Evolutionary conservation across 1,140 invertebrate genomes (phyloP).

Genomic region (Fopius arisanus): DNA sequence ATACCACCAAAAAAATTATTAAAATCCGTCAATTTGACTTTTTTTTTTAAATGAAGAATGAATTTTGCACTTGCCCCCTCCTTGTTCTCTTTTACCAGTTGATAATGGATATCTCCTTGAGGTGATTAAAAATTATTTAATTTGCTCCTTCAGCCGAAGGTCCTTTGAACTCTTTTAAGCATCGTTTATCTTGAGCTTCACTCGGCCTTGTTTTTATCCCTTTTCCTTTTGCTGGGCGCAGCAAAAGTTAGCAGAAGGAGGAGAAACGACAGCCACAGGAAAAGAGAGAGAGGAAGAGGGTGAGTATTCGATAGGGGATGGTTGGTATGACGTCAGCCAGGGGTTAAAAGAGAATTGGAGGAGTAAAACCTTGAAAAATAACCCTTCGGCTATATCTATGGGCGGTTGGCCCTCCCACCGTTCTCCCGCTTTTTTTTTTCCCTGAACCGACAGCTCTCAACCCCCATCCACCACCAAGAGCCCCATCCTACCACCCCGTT

Average conservation of each 20-base stretch:
- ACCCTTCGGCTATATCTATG: conserved; percentile 47
- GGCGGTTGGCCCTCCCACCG: conserved; percentile 37
- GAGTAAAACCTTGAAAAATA: conserved; percentile 54
- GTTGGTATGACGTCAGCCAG: conserved; percentile 40
- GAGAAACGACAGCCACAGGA: background rate
- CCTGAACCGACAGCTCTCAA: conserved; percentile 25
- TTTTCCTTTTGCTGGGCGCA: background rate
- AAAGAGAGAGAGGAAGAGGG: background rate
- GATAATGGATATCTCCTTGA: background rate
- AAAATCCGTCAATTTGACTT: no score
- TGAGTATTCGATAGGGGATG: background rate
- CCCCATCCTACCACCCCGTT: no score
- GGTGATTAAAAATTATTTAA: conserved; percentile 26
- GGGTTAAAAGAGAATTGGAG: conserved; percentile 34
- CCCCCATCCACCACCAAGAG: conserved; percentile 27
- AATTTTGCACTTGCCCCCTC: no score
- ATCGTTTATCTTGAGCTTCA: conserved; percentile 17
- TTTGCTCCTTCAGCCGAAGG: background rate
- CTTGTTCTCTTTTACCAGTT: no score
- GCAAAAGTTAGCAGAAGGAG: conserved; percentile 16
- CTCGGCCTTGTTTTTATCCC: background rate
- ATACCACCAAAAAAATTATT: no score
- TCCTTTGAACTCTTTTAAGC: conserved; percentile 25
- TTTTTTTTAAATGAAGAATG: no score
- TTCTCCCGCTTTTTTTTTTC: background rate